Evolutionary conservation across 2,113 vertebrate species (phyloP), one percentile per base, ranked within the genome.

Genomic region (Strix aluco): DNA sequence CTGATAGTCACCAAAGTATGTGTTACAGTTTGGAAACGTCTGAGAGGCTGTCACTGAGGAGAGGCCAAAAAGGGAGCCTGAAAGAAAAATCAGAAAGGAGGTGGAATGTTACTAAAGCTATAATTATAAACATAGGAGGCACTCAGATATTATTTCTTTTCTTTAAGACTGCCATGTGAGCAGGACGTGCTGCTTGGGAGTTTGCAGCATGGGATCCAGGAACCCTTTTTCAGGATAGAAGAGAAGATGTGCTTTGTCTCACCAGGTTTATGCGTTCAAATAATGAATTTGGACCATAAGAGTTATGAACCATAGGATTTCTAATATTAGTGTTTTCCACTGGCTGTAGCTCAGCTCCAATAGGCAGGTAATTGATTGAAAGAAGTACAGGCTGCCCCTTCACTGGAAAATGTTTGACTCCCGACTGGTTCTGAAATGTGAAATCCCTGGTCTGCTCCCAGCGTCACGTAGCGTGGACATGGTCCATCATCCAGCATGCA

Each of bases 91-190:
- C 20, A 74, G 69, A 78, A 90, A 42, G 82, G 55, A 46, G 51
- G n/a, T 74, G 54, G 81, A 93, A 94, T 88, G 91, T 91, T 96
- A 89, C 86, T 94, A 87, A 88, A 81, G 51, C 83, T 95, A 20
- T 81, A 81, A 67, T 86, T 94, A 52, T 94, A 96, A 88, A 59
- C 52, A 59, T 5, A 84, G 65, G 51, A 72, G 65, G 59, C 36
- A 72, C 38, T 77, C 65, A 83, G 86, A 55, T 96, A 51, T 30
- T 44, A 40, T 66, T 83, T 54, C 47, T 96, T 73, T 52, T 47
- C 54, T 75, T 90, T 88, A n/a, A n/a, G 59, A 62, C 32, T 74
- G 51, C 65, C 4, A 2, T 44, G 75, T 66, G 71, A 81, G 27
- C 71, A 20, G 81, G 55, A 19, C n/a, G 81, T 67, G 38, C 69